A percentile compares a stretch with the other conserved stretches of the same genome.
These are phyloP conservation scores for Bostrychus sinensis DNA, from an alignment of 2,113 vertebrate species.

Conservation along the genomic window DNA sequence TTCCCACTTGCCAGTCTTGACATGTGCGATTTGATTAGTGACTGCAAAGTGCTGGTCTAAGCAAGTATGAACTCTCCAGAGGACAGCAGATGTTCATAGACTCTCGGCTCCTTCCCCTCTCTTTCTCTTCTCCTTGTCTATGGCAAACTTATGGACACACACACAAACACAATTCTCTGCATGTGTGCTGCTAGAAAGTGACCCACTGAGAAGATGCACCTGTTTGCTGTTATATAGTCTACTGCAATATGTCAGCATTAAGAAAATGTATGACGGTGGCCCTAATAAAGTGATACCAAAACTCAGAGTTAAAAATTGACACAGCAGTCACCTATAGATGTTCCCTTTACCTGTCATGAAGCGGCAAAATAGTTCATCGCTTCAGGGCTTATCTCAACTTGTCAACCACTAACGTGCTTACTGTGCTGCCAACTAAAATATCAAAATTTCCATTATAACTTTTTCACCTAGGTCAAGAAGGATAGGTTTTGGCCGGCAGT, in stretches of 20 bases:
- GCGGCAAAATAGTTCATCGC: slow-evolving; percentile 22
- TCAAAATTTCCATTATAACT: not conserved
- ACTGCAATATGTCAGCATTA: slow-evolving; percentile 62
- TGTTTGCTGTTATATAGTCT: slow-evolving; percentile 56
- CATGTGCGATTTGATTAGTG: slow-evolving; percentile 78
- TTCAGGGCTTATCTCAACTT: slow-evolving; percentile 29
- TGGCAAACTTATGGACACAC: slow-evolving; percentile 55
- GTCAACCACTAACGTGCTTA: slow-evolving; percentile 13
- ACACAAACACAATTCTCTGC: slow-evolving; percentile 29
- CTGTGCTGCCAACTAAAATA: slow-evolving; percentile 2
- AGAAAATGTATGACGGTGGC: slow-evolving; percentile 35
- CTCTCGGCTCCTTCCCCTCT: slow-evolving; percentile 32
- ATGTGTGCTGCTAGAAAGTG: slow-evolving; percentile 60
- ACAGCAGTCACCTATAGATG: slow-evolving; percentile 17
- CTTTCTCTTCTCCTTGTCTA: slow-evolving; percentile 9
- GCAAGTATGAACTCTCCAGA: slow-evolving; percentile 75
- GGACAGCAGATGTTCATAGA: slow-evolving; percentile 73
- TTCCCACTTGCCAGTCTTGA: slow-evolving; percentile 65
- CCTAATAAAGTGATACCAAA: slow-evolving; percentile 48
- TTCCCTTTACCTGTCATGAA: not conserved
- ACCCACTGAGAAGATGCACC: slow-evolving; percentile 67
- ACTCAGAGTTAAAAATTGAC: slow-evolving; percentile 37
- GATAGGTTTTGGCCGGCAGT: not conserved
- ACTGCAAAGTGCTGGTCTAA: slow-evolving; percentile 72
- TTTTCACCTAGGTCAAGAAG: not conserved